Percentiles rank a stretch among this genome's conserved stretches.
phyloP scores from a whole-genome alignment of 2,888 invertebrate species.

The Melieria crassipennis region DNA sequence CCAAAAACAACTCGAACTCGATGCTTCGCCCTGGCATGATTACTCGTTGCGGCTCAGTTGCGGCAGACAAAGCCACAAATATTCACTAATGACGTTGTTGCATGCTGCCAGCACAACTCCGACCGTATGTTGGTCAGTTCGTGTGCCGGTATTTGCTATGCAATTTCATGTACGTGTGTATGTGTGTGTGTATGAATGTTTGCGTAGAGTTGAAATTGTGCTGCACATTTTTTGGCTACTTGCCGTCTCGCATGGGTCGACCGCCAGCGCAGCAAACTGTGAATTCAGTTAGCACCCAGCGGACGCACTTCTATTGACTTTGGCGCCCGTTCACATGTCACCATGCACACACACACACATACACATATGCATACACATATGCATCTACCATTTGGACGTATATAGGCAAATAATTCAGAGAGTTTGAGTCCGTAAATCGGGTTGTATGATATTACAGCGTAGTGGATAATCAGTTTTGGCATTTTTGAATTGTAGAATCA shows the following conservation, averaged over 20 bases:
- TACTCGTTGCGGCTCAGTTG: constrained; percentile 56
- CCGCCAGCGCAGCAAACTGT: not conserved
- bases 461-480: not conserved
- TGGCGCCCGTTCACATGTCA: not conserved
- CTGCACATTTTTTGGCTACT: not conserved
- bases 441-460: not conserved
- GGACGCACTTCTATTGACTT: not conserved
- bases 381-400: not conserved
- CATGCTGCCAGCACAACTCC: not conserved
- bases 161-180: constrained; percentile 11
- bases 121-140: not conserved
- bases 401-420: not conserved
- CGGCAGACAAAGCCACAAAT: constrained; percentile 63
- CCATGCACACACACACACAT: not conserved
- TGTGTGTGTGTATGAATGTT: constrained; percentile 7
- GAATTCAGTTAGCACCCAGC: constrained; percentile 4
- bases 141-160: constrained; percentile 1
- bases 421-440: not conserved
- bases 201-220: not conserved
- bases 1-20: not conserved
- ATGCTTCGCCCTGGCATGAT: constrained; percentile 55
- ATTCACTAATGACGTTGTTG: constrained; percentile 58
- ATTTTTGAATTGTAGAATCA: not conserved
- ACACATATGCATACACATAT: no score
- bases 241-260: not conserved